Conservation (phyloP, 2,113 vertebrate genomes). For the Callopanchax toddi region DNA sequence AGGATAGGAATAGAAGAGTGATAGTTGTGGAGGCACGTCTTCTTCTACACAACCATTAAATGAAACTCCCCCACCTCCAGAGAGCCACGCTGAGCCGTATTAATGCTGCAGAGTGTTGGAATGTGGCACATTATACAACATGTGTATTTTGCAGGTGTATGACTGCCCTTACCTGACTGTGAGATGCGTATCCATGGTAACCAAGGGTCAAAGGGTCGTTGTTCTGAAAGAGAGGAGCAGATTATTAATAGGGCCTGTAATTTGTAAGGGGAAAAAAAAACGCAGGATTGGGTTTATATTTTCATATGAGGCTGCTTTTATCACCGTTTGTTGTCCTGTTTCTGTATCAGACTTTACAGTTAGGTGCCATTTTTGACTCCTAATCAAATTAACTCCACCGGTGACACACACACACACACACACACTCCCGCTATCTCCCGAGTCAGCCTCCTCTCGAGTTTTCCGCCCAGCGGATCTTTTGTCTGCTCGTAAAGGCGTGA, state of each 20-base stretch:
- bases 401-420: conserved; percentile 17
- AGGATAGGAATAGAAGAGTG: conserved; percentile 25
- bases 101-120: conserved; percentile 17
- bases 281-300: background rate
- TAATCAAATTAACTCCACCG: conserved; percentile 73
- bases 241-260: conserved; percentile 20
- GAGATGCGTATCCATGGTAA: conserved; percentile 79
- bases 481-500: conserved; percentile 65
- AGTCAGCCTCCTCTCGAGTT: conserved; percentile 48
- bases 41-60: conserved; percentile 51
- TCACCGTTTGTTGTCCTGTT: too few relatives aligned
- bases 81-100: conserved; percentile 33
- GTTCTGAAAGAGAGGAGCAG: conserved; percentile 73
- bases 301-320: conserved; percentile 1
- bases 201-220: conserved; percentile 79
- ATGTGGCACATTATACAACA: conserved; percentile 14
- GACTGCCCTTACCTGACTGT: conserved; percentile 76
- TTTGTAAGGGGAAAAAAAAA: conserved; percentile 21
- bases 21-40: conserved; percentile 44
- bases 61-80: conserved; percentile 65
- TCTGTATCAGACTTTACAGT: conserved; percentile 35
- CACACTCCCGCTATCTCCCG: conserved; percentile 45
- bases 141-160: conserved; percentile 4
- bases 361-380: conserved; percentile 41
- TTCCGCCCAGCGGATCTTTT: conserved; percentile 70